These are phyloP conservation scores for Anthophora plumipes DNA, from an alignment of 2,888 invertebrate species.

Conservation along the genomic window DNA sequence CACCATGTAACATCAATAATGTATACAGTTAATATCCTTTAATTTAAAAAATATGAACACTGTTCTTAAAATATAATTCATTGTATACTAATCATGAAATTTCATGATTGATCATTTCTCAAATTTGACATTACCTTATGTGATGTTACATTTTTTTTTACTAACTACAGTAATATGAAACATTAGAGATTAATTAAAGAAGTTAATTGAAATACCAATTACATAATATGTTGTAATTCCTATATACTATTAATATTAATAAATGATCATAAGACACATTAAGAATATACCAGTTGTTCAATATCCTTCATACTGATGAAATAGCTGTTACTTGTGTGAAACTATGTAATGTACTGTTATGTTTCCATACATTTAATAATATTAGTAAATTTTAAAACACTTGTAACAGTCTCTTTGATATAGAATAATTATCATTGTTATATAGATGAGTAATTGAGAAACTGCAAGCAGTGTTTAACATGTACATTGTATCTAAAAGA, in stretches of 20 bases:
- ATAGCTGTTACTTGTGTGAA: neutral
- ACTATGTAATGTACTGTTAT: neutral
- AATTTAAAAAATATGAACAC: too few relatives aligned
- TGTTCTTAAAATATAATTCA: too few relatives aligned
- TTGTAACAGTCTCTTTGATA: neutral
- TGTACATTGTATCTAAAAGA: neutral
- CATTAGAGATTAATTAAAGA: too few relatives aligned
- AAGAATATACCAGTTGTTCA: neutral
- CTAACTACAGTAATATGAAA: too few relatives aligned
- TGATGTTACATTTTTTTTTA: too few relatives aligned
- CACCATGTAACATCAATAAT: too few relatives aligned
- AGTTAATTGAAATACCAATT: too few relatives aligned
- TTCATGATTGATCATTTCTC: too few relatives aligned
- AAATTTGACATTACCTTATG: too few relatives aligned
- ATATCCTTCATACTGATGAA: neutral
- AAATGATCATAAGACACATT: neutral
- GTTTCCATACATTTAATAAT: slow-evolving; percentile 6
- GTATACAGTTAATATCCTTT: neutral
- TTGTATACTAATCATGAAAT: too few relatives aligned
- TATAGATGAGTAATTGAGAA: too few relatives aligned
- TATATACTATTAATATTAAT: neutral
- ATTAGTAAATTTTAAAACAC: neutral
- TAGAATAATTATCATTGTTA: neutral
- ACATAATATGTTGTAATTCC: too few relatives aligned
- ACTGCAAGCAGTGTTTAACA: neutral